Percentiles rank a stretch among this genome's conserved stretches.
phyloP scores from a whole-genome alignment of 64 coral and sea anemone genomes.

The Pocillopora damicornis region DNA sequence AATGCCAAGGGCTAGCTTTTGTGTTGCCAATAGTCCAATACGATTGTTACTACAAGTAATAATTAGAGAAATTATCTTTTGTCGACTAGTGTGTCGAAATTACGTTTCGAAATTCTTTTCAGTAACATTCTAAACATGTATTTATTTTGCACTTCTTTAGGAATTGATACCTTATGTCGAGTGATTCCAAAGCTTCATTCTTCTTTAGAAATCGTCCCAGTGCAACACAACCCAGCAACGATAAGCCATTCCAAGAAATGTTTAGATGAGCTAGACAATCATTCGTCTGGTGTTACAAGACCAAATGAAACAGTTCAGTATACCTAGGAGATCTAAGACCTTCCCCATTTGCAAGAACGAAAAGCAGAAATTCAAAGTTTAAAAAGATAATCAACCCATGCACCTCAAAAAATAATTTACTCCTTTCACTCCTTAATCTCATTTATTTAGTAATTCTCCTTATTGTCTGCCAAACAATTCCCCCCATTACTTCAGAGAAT shows the following conservation, averaged over 20 bases:
- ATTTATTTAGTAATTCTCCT: too few species aligned
- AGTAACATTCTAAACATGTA: background rate
- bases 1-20: slow-evolving; percentile 83
- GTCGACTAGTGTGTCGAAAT: background rate
- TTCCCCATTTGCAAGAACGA: too few species aligned
- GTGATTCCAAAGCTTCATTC: slow-evolving; percentile 71
- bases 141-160: background rate
- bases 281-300: slow-evolving; percentile 64
- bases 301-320: too few species aligned
- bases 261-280: slow-evolving; percentile 79
- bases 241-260: slow-evolving; percentile 91
- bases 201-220: slow-evolving; percentile 83
- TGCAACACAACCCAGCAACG: slow-evolving; percentile 87
- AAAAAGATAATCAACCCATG: too few species aligned
- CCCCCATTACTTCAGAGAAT: too few species aligned
- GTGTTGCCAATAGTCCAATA: slow-evolving; percentile 81
- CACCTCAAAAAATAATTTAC: too few species aligned
- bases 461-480: too few species aligned
- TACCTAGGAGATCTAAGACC: too few species aligned
- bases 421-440: too few species aligned
- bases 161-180: slow-evolving; percentile 68
- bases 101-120: too few species aligned
- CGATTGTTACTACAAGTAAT: slow-evolving; percentile 69
- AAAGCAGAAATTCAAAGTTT: too few species aligned
- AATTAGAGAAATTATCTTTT: background rate